Evolutionary conservation across 2,113 vertebrate genomes (phyloP).

Genomic region (Pelobates fuscus): DNA sequence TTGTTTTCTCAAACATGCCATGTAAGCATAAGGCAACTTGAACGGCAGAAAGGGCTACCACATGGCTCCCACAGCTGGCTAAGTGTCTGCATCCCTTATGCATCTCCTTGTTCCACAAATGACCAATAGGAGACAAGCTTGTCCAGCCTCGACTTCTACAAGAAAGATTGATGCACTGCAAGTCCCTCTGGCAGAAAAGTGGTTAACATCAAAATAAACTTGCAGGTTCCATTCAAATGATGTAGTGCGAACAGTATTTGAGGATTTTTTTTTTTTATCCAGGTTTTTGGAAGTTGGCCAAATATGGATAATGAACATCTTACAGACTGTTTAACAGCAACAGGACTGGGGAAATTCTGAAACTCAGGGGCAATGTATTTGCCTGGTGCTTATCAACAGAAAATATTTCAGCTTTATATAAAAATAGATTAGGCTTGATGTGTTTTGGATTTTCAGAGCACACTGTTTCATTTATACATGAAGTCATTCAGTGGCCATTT

Average conservation of each 20-base stretch:
- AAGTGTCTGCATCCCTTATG: not conserved
- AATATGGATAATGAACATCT: conserved; percentile 17
- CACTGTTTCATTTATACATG: no score
- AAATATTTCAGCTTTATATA: no score
- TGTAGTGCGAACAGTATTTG: conserved; percentile 33
- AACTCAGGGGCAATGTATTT: no score
- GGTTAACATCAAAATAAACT: conserved; percentile 36
- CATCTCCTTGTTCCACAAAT: not conserved
- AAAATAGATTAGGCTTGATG: no score
- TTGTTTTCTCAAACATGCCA: conserved; percentile 23
- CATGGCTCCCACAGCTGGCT: not conserved
- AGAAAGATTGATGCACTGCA: conserved; percentile 1
- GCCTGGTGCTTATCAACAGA: no score
- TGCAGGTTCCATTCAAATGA: conserved; percentile 48
- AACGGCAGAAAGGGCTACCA: not conserved
- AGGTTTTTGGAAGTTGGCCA: conserved; percentile 33
- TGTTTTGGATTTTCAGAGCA: no score
- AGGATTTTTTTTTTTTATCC: conserved; percentile 16
- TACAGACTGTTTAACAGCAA: not conserved
- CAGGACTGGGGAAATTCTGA: no score
- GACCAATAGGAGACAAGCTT: conserved; percentile 17
- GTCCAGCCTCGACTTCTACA: not conserved
- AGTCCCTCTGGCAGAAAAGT: conserved; percentile 4
- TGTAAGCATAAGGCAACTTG: conserved; percentile 9
- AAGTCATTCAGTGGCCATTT: no score